A percentile compares a stretch with the other conserved stretches of the same genome.
phyloP scores from a whole-genome alignment of 2,797 vertebrate species.

The Ctenopoma multispine region DNA sequence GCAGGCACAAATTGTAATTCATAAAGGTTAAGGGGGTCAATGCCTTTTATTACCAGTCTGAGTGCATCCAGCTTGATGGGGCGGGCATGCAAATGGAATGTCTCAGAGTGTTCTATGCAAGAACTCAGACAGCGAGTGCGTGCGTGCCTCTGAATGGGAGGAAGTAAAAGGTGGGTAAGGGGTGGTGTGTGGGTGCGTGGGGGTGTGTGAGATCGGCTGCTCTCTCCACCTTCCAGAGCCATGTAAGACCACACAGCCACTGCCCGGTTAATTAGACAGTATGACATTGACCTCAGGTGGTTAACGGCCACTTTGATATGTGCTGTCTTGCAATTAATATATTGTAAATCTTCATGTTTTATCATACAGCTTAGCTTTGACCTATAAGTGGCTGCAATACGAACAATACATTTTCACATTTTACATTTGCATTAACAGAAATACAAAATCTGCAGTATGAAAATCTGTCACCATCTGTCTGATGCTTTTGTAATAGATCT shows the following conservation, averaged over 20 bases:
- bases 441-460: slow-evolving; percentile 29
- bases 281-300: slow-evolving; percentile 83
- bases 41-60: slow-evolving; percentile 91
- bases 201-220: slow-evolving; percentile 66
- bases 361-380: slow-evolving; percentile 73
- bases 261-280: slow-evolving; percentile 83
- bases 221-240: slow-evolving; percentile 76
- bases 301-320: slow-evolving; percentile 83
- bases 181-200: slow-evolving; percentile 54
- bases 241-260: slow-evolving; percentile 79
- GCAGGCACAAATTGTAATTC: slow-evolving; percentile 92
- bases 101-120: slow-evolving; percentile 84
- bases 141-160: slow-evolving; percentile 74
- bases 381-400: slow-evolving; percentile 71
- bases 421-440: slow-evolving; percentile 62
- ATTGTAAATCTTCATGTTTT: slow-evolving; percentile 81
- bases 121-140: slow-evolving; percentile 79
- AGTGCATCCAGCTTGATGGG: slow-evolving; percentile 88
- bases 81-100: slow-evolving; percentile 88
- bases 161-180: slow-evolving; percentile 72
- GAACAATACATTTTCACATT: slow-evolving; percentile 50
- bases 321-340: slow-evolving; percentile 79
- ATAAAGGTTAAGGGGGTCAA: slow-evolving; percentile 92
- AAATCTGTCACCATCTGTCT: slow-evolving; percentile 12
- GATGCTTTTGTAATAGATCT: slow-evolving; percentile 14